Percentiles rank a stretch among this genome's conserved stretches.
Conservation (phyloP, 2,113 vertebrate species). For the Bufo bufo region DNA sequence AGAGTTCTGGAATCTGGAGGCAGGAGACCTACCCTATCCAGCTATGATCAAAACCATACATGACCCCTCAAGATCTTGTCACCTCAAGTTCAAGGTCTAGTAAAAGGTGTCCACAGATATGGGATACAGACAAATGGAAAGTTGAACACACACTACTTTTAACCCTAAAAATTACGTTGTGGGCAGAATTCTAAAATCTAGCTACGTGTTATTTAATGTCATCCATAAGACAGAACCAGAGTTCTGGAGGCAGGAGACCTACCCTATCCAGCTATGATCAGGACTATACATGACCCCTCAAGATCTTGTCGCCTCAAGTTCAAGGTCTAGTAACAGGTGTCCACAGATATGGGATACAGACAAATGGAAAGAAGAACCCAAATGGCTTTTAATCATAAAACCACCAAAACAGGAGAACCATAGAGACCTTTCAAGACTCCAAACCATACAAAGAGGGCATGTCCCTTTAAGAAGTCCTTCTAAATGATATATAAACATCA, state of each 20-base stretch:
- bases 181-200: neutral
- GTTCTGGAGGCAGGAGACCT: neutral
- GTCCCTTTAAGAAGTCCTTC: neutral
- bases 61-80: no score
- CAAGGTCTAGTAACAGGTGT: neutral
- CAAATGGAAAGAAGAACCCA: neutral
- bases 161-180: neutral
- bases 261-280: neutral
- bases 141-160: neutral
- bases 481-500: constrained; percentile 19
- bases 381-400: neutral
- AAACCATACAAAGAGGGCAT: neutral
- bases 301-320: neutral
- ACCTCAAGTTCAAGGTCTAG: neutral
- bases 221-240: neutral
- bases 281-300: neutral
- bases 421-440: neutral
- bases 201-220: neutral
- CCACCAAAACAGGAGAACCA: neutral
- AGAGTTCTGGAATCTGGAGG: neutral
- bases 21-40: neutral
- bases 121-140: neutral
- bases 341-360: neutral
- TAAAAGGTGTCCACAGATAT: neutral
- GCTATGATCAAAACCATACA: neutral